Base-by-base conservation (phyloP, 2,797 vertebrate genomes). In the Dendrocincla fuliginosa region DNA sequence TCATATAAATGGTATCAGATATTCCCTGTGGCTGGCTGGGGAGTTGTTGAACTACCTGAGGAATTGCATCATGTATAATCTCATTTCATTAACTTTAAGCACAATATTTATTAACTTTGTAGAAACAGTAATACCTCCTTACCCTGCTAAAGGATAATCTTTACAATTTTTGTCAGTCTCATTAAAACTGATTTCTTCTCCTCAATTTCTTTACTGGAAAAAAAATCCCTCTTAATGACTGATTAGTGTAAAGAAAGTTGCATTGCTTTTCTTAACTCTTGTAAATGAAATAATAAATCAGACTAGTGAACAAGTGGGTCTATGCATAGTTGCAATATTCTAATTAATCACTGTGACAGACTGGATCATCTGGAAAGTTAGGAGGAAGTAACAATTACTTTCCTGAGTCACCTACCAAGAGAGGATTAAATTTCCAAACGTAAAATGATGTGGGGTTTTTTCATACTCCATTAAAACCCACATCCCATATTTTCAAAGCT, bases 271-370 rank as follows among this genome's bases (percentile, higher is more conserved):
- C 59, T 84, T 79, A 87, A 55, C 59, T 78, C 89, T 70, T 76
- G 77, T 71, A 73, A 96, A 57, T 37, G 3, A 84, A 87, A 56
- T 94, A 92, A 92, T 93, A 90, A 93, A 91, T 93, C 74, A 82
- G 86, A 69, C 52, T 44, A 92, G 79, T 79, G 82, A 88, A 79
- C 44, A 93, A 94, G 67, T 91, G 84, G 70, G 53, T 89, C 74
- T 94, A 60, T 87, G 74, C 73, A 90, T 79, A 95, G 87, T 49
- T 93, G 69, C 52, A 56, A 79, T 89, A 95, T 63, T 91, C 28
- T 83, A 8, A 65, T 52, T 91, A 53, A 92, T 92, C 87, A 89
- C 87, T 96, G 92, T 95, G 89, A 91, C 37, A 82, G 82, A 81
- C 87, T 86, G 80, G 63, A 63, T 86, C 12, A 3, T 90, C 73